Percentiles rank a stretch among this genome's conserved stretches.
Evolutionary conservation across 2,888 invertebrate genomes (phyloP).

Genomic region (Chorisops tibialis): DNA sequence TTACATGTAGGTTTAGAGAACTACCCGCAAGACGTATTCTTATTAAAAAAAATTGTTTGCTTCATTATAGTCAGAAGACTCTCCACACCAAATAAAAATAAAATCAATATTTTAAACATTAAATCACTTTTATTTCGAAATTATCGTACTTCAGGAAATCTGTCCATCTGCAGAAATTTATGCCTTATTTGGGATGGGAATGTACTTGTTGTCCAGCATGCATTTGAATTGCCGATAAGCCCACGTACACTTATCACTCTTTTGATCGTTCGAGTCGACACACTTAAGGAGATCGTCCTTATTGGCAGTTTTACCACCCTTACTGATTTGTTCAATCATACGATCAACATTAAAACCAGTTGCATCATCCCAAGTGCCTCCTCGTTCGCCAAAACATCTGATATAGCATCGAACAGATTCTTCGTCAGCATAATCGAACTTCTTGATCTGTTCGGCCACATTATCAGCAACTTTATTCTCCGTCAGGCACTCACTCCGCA

Average conservation of each 20-base stretch:
- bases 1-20: too few relatives aligned
- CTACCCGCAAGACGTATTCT: too few relatives aligned
- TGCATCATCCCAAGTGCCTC: not conserved
- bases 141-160: too few relatives aligned
- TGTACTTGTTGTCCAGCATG: slow-evolving; percentile 3
- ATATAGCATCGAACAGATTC: slow-evolving; percentile 5
- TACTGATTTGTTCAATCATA: not conserved
- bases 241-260: not conserved
- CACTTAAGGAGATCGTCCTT: not conserved
- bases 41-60: too few relatives aligned
- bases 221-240: slow-evolving; percentile 11
- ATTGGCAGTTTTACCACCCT: not conserved
- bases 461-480: slow-evolving; percentile 2
- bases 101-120: too few relatives aligned
- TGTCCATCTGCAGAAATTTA: too few relatives aligned
- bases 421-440: not conserved
- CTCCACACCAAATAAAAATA: too few relatives aligned
- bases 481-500: not conserved
- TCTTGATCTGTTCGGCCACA: not conserved
- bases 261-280: not conserved
- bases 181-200: too few relatives aligned
- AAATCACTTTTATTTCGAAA: too few relatives aligned
- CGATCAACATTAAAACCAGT: slow-evolving; percentile 1
- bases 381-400: not conserved
- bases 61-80: too few relatives aligned